Evolutionary conservation across 2,888 invertebrate genomes (phyloP).

Genomic region (Dorcus parallelipipedus): DNA sequence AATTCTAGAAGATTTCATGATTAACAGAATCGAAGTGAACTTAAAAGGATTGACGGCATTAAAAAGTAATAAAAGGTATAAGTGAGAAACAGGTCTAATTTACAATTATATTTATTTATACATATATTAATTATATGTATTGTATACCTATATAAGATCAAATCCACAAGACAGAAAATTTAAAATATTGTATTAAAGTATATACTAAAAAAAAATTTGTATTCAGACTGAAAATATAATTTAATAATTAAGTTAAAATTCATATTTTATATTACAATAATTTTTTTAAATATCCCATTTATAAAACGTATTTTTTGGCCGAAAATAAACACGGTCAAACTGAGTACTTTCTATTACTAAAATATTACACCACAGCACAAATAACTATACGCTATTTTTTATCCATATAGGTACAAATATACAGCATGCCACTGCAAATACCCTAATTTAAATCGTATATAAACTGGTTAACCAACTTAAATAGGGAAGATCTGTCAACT

Average conservation of each 20-base stretch:
- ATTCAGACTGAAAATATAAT: conserved; percentile 41
- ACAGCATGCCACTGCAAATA: conserved; percentile 46
- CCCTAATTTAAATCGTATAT: conserved; percentile 32
- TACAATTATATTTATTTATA: conserved; percentile 52
- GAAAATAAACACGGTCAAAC: conserved; percentile 36
- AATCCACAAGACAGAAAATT: conserved; percentile 51
- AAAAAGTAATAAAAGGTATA: not conserved
- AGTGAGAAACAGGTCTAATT: conserved; percentile 32
- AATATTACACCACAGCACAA: conserved; percentile 54
- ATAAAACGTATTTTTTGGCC: conserved; percentile 19
- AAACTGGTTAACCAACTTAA: conserved; percentile 36
- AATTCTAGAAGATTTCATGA: not conserved
- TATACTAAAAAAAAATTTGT: conserved; percentile 24
- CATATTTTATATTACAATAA: conserved; percentile 19
- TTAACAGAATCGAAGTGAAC: conserved; percentile 3
- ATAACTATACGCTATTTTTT: conserved; percentile 49
- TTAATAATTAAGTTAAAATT: conserved; percentile 31
- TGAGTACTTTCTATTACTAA: conserved; percentile 45
- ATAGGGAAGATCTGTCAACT: conserved; percentile 22
- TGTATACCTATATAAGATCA: conserved; percentile 47
- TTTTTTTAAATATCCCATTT: conserved; percentile 14
- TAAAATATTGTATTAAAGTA: conserved; percentile 32
- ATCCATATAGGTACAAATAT: conserved; percentile 53
- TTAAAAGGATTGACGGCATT: not conserved
- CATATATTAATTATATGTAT: conserved; percentile 50